Percentiles rank a stretch among this genome's conserved stretches.
These are phyloP conservation scores for Propithecus deckenii DNA, from an alignment of 2,797 vertebrate genomes.

Conservation along the genomic window DNA sequence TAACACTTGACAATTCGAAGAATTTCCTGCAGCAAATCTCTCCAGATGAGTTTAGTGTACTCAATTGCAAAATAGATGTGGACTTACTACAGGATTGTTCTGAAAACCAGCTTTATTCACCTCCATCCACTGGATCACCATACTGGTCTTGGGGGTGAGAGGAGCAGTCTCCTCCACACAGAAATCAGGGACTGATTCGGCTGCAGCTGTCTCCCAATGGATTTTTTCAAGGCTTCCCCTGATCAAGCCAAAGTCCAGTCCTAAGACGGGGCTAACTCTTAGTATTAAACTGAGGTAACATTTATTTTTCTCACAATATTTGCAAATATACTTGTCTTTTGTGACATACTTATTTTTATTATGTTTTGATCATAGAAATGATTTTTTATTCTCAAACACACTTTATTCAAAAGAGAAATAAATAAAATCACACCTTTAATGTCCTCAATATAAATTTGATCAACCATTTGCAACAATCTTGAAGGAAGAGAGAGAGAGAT, in stretches of 20 bases:
- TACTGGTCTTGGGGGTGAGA: not conserved
- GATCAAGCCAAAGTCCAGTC: not conserved
- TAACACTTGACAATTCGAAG: not conserved
- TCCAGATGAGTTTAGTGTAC: not conserved
- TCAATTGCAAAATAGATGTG: not conserved
- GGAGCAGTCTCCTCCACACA: not conserved
- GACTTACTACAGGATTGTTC: not conserved
- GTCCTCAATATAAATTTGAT: not conserved
- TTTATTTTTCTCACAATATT: not conserved
- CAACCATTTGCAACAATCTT: not conserved
- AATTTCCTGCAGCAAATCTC: not conserved
- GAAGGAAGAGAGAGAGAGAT: not conserved
- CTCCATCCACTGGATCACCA: not conserved
- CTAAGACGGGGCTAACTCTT: not conserved
- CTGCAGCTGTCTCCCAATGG: not conserved
- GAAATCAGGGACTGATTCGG: not conserved
- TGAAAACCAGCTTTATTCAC: not conserved
- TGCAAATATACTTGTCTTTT: not conserved
- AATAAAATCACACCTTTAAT: constrained; percentile 2
- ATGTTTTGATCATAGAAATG: not conserved
- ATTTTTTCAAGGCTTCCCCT: not conserved
- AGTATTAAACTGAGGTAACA: not conserved
- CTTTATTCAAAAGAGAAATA: not conserved
- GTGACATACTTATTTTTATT: not conserved
- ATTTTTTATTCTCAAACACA: not conserved